Evolutionary conservation across 2,888 invertebrate species (phyloP), one percentile per base, ranked within the genome.

Genomic region (Aporophyla lueneburgensis): DNA sequence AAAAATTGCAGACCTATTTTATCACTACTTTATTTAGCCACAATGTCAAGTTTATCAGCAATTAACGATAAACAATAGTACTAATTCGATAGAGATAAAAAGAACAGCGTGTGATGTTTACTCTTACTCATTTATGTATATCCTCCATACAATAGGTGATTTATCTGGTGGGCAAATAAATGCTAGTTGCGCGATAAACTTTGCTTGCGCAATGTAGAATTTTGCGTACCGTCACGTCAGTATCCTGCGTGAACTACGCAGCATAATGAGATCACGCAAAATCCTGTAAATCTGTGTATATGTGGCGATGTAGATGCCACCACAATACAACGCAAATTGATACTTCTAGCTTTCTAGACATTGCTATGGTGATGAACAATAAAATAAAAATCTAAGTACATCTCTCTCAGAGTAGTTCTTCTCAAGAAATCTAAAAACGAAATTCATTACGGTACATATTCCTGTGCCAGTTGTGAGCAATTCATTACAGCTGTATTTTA

Each of bases 401-500:
- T 56, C 10, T 58, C 40, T 71, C 19, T 27, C 51, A 56, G n/a
- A n/a, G 19, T 14, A 54, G n/a, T 74, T 59, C 27, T 33, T 46
- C 40, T 77, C 73, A 63, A 53, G 27, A 14, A 63, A 63, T 74
- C 62, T 59, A 58, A 74, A 78, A 80, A 78, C 51, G 46, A 40
- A 80, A 80, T 78, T 74, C 43, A 74, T 74, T 81, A 58, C 33
- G 58, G 58, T 5, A 65, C 58, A 80, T 74, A 78, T 82, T 79
- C 81, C 76, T 58, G 59, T 63, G 53, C 82, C 82, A 76, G 79
- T 79, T 82, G 82, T 80, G 46, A 80, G 56, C 76, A 79, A 82
- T 79, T 81, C 46, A 79, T 82, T 81, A 76, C 67, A 63, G 82
- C 63, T 58, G 82, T 81, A 81, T 81, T 79, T 79, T 79, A 76